Conservation (phyloP, 2,888 invertebrate species). For the Chaetoderma sp. region DNA sequence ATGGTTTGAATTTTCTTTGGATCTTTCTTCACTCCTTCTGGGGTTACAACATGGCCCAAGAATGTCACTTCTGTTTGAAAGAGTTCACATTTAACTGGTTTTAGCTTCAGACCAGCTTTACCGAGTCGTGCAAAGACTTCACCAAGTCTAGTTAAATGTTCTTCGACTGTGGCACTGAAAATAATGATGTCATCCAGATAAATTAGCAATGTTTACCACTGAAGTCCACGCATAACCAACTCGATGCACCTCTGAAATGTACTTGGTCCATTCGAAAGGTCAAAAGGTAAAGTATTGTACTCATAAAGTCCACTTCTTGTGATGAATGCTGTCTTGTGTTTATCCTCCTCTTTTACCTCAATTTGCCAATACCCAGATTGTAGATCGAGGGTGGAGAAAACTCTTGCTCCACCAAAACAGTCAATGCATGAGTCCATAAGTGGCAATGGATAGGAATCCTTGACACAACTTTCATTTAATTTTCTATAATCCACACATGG, state of each 20-base stretch:
- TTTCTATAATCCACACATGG: too few relatives aligned
- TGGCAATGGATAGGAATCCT: slow-evolving; percentile 26
- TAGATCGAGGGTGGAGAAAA: slow-evolving; percentile 32
- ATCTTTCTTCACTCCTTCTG: too few relatives aligned
- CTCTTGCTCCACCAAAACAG: slow-evolving; percentile 15
- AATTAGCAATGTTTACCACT: slow-evolving; percentile 23
- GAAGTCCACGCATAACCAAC: slow-evolving; percentile 30
- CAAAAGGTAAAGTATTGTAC: slow-evolving; percentile 38
- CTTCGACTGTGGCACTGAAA: slow-evolving; percentile 21
- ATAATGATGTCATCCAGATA: slow-evolving; percentile 42
- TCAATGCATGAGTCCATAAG: slow-evolving; percentile 31
- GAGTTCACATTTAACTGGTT: slow-evolving; percentile 25
- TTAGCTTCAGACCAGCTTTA: slow-evolving; percentile 27
- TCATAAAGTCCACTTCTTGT: slow-evolving; percentile 34
- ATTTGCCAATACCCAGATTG: slow-evolving; percentile 35
- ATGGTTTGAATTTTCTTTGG: slow-evolving; percentile 18
- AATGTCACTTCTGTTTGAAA: slow-evolving; percentile 22
- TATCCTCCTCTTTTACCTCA: slow-evolving; percentile 21
- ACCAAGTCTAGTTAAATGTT: slow-evolving; percentile 22
- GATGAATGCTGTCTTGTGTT: slow-evolving; percentile 37
- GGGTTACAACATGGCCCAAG: slow-evolving; percentile 26
- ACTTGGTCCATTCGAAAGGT: slow-evolving; percentile 34
- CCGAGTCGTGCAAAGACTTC: slow-evolving; percentile 26
- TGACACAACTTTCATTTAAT: slow-evolving; percentile 22
- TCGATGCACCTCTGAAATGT: slow-evolving; percentile 43